Conservation (phyloP, 2,797 vertebrate genomes). For the Gastrophryne carolinensis region DNA sequence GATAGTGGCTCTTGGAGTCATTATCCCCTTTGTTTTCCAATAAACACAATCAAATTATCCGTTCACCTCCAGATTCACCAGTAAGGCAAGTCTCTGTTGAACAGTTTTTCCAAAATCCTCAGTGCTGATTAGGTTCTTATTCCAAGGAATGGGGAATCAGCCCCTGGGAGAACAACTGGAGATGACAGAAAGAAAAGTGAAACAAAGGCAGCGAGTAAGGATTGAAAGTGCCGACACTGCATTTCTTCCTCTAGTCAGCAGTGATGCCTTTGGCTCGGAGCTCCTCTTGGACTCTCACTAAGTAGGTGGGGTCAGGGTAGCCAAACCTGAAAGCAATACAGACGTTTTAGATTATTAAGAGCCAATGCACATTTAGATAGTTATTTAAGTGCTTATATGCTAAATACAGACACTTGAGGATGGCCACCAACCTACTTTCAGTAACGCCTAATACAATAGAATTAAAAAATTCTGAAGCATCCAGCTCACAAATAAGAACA, state of each 20-base stretch:
- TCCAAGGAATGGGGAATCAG: background rate
- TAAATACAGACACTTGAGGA: no score
- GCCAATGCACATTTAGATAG: no score
- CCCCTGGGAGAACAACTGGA: background rate
- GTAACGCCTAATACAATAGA: no score
- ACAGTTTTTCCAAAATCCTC: background rate
- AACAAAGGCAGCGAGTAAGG: conserved; percentile 15
- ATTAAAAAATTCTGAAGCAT: no score
- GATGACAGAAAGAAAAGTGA: conserved; percentile 14
- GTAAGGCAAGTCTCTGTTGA: background rate
- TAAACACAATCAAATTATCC: background rate
- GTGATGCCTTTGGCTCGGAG: conserved; percentile 91
- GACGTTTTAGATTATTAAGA: no score
- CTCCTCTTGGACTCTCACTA: conserved; percentile 90
- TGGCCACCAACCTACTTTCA: no score
- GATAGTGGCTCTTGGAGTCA: background rate
- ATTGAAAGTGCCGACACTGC: conserved; percentile 9
- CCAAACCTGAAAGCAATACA: conserved; percentile 78
- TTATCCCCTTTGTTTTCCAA: background rate
- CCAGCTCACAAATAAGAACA: no score
- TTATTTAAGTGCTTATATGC: no score
- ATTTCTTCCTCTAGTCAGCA: conserved; percentile 72
- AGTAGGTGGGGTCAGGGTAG: conserved; percentile 91
- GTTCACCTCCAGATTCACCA: background rate
- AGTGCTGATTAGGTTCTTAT: background rate